Evolutionary conservation across 2,113 vertebrate species (phyloP).

Genomic region (Carassius carassius): DNA sequence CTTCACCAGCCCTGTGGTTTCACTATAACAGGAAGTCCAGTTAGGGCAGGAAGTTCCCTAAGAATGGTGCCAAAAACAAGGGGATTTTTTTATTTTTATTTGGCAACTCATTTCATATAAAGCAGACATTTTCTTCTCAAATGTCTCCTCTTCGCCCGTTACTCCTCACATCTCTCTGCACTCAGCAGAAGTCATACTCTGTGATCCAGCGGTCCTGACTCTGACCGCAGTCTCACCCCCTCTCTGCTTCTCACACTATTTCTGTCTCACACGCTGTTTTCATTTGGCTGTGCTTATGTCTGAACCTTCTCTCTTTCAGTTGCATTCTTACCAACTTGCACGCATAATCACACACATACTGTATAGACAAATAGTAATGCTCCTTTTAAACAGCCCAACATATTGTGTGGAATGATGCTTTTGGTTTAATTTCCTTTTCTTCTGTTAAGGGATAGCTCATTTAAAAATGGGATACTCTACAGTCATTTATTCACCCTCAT

Average conservation of each 20-base stretch:
- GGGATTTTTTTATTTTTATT: neutral
- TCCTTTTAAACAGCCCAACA: constrained; percentile 6
- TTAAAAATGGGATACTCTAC: neutral
- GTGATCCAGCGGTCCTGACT: constrained; percentile 21
- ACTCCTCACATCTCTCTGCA: constrained; percentile 6
- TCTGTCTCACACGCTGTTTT: constrained; percentile 7
- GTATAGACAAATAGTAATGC: neutral
- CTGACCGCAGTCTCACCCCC: constrained; percentile 18
- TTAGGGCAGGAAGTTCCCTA: constrained; percentile 53
- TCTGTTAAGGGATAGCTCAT: neutral
- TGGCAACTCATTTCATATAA: neutral
- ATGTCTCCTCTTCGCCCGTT: neutral
- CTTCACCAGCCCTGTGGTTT: constrained; percentile 31
- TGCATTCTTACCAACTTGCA: constrained; percentile 14
- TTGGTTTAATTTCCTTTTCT: neutral
- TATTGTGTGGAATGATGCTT: constrained; percentile 35
- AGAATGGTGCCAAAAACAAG: constrained; percentile 25
- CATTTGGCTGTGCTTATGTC: constrained; percentile 30
- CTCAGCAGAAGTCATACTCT: constrained; percentile 31
- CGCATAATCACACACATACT: constrained; percentile 13
- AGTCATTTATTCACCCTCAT: neutral
- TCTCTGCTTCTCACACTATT: constrained; percentile 17
- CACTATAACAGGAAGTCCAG: constrained; percentile 48
- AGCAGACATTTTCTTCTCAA: neutral
- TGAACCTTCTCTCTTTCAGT: constrained; percentile 28